phyloP scores from a whole-genome alignment of 2,797 vertebrate genomes.

The Capromys pilorides region DNA sequence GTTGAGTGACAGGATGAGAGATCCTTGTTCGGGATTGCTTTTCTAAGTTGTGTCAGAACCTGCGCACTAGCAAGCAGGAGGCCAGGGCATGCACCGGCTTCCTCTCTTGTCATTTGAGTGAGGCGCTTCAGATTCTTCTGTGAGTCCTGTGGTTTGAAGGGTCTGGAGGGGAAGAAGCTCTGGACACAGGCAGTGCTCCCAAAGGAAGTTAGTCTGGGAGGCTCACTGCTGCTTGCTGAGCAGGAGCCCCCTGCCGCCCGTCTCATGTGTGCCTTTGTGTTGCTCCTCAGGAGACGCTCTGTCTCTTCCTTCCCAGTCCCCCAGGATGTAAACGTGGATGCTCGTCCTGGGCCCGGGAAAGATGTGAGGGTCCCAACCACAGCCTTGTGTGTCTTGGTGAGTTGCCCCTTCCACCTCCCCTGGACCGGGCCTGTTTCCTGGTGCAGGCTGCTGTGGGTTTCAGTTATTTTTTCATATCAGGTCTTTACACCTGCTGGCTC shows the following conservation, averaged over 20 bases:
- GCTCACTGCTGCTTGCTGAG: not conserved
- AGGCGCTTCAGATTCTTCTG: not conserved
- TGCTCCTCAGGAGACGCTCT: slow-evolving; percentile 89
- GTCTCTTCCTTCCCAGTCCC: slow-evolving; percentile 89
- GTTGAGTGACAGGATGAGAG: not conserved
- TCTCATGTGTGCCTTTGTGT: slow-evolving; percentile 71
- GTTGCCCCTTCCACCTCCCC: slow-evolving; percentile 78
- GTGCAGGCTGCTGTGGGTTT: not conserved
- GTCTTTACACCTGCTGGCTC: not conserved
- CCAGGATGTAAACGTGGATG: slow-evolving; percentile 87
- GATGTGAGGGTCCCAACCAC: slow-evolving; percentile 94
- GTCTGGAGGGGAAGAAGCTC: not conserved
- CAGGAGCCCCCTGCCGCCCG: not conserved
- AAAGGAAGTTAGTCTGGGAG: not conserved
- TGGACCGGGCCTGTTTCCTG: too few relatives aligned
- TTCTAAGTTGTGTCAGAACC: not conserved
- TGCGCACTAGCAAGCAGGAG: not conserved
- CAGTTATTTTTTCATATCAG: too few relatives aligned
- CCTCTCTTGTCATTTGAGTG: not conserved
- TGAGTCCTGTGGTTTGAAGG: not conserved
- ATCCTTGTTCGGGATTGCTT: not conserved
- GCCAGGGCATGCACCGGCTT: not conserved
- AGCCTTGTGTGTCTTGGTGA: slow-evolving; percentile 93
- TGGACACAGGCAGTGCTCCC: not conserved
- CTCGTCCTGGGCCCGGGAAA: slow-evolving; percentile 86